Percentiles rank a stretch among this genome's conserved stretches.
Evolutionary conservation across 2,797 vertebrate genomes (phyloP).

Genomic region (Sandelia bainsii): DNA sequence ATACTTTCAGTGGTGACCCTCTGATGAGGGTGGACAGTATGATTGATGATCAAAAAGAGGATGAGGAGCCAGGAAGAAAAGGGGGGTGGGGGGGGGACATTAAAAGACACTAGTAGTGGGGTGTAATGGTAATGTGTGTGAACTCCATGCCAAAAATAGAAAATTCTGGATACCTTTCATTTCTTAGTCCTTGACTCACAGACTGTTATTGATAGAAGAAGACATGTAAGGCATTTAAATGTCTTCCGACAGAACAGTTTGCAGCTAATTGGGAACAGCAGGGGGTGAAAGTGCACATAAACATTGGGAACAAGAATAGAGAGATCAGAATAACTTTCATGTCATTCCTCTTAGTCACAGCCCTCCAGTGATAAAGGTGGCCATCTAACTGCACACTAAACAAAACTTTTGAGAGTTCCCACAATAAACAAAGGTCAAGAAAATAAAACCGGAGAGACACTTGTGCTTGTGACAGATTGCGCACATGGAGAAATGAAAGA

Average conservation of each 20-base stretch:
- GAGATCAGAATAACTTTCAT: conserved; percentile 71
- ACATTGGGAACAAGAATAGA: conserved; percentile 62
- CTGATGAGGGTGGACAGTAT: conserved; percentile 51
- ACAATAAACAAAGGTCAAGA: conserved; percentile 55
- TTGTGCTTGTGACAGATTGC: conserved; percentile 34
- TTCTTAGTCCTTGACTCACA: conserved; percentile 70
- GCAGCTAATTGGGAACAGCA: conserved; percentile 69
- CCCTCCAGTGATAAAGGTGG: conserved; percentile 40
- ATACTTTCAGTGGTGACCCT: conserved; percentile 51
- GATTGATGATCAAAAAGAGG: conserved; percentile 70
- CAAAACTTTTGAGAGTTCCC: conserved; percentile 39
- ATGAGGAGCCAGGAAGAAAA: conserved; percentile 47
- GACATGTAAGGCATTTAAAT: conserved; percentile 64
- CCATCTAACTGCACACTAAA: conserved; percentile 36
- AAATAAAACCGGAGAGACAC: conserved; percentile 43
- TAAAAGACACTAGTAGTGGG: conserved; percentile 41
- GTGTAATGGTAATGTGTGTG: conserved; percentile 57
- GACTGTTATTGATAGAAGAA: conserved; percentile 72
- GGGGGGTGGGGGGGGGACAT: conserved; percentile 51
- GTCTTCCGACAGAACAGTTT: conserved; percentile 54
- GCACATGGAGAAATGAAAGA: conserved; percentile 44
- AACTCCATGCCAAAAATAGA: conserved; percentile 79
- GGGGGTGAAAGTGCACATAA: conserved; percentile 69
- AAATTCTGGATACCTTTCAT: conserved; percentile 66
- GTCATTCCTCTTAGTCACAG: conserved; percentile 74